These are phyloP conservation scores for Hypolimnas misippus DNA, from an alignment of 2,888 invertebrate species.

Conservation along the genomic window DNA sequence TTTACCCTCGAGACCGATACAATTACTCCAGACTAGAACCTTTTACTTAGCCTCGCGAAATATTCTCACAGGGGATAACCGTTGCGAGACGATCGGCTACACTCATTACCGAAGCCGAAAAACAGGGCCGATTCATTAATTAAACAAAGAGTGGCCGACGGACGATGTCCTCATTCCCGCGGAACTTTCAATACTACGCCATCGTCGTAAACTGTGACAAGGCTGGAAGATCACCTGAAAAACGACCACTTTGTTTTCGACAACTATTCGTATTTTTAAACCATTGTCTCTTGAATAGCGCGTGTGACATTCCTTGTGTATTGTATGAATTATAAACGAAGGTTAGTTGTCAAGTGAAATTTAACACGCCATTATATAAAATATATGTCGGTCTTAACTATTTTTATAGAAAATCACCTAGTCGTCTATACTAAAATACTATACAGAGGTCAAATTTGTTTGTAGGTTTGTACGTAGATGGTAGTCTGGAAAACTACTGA, in stretches of 20 bases:
- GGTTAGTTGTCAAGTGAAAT: slow-evolving; percentile 81
- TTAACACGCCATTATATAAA: slow-evolving; percentile 79
- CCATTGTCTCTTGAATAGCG: slow-evolving; percentile 38
- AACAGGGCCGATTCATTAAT: slow-evolving; percentile 58
- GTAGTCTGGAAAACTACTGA: no score
- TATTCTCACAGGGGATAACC: slow-evolving; percentile 25
- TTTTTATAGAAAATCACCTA: no score
- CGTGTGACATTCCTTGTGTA: slow-evolving; percentile 51
- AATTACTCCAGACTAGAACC: slow-evolving; percentile 18
- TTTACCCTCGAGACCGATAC: slow-evolving; percentile 20
- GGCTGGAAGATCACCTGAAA: slow-evolving; percentile 75
- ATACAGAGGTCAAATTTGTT: no score
- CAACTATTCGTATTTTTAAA: slow-evolving; percentile 22
- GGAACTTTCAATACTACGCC: slow-evolving; percentile 68
- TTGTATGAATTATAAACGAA: slow-evolving; percentile 54
- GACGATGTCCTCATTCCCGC: slow-evolving; percentile 68
- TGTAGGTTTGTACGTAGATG: no score
- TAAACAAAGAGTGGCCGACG: slow-evolving; percentile 61
- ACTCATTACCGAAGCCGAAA: slow-evolving; percentile 41
- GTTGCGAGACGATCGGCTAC: slow-evolving; percentile 34
- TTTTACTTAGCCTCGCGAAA: slow-evolving; percentile 10
- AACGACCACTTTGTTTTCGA: slow-evolving; percentile 52
- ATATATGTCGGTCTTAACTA: no score
- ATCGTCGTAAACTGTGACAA: slow-evolving; percentile 77
- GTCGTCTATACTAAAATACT: no score